These are phyloP conservation scores for Leptonema lineaticorne DNA, from an alignment of 1,140 invertebrate species.

Conservation along the genomic window DNA sequence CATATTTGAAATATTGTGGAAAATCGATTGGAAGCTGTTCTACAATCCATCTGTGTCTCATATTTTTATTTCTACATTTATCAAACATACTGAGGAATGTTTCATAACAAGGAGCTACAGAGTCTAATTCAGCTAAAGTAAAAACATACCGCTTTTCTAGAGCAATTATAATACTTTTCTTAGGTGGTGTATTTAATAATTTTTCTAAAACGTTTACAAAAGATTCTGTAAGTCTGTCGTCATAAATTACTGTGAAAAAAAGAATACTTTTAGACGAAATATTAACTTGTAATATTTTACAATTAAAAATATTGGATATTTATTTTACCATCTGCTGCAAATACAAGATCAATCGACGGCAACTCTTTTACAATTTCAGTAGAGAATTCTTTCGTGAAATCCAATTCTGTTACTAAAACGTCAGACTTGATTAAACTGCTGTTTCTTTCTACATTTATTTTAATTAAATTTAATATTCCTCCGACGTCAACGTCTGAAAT, in stretches of 20 bases:
- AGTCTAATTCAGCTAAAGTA: constrained; percentile 75
- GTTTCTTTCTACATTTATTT: constrained; percentile 70
- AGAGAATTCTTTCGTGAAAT: constrained; percentile 69
- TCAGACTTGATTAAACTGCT: constrained; percentile 54
- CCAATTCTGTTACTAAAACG: constrained; percentile 61
- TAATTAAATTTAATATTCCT: constrained; percentile 72
- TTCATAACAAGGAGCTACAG: constrained; percentile 81
- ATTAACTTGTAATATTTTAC: background rate
- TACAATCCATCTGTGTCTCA: constrained; percentile 59
- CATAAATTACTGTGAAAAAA: constrained; percentile 76
- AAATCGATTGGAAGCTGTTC: constrained; percentile 70
- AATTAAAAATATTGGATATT: background rate
- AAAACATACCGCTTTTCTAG: constrained; percentile 87
- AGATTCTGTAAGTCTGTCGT: constrained; percentile 78
- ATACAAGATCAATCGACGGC: constrained; percentile 60
- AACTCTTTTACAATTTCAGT: constrained; percentile 56
- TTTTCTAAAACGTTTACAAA: constrained; percentile 75
- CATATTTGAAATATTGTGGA: constrained; percentile 80
- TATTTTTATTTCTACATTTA: constrained; percentile 50
- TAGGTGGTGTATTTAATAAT: constrained; percentile 61
- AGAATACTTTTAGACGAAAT: background rate
- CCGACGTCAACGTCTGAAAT: constrained; percentile 76
- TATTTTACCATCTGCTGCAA: constrained; percentile 75
- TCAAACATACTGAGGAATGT: constrained; percentile 69
- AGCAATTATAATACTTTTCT: constrained; percentile 72